Evolutionary conservation across 1,140 invertebrate species (phyloP).

Genomic region (Drosophila tristis): DNA sequence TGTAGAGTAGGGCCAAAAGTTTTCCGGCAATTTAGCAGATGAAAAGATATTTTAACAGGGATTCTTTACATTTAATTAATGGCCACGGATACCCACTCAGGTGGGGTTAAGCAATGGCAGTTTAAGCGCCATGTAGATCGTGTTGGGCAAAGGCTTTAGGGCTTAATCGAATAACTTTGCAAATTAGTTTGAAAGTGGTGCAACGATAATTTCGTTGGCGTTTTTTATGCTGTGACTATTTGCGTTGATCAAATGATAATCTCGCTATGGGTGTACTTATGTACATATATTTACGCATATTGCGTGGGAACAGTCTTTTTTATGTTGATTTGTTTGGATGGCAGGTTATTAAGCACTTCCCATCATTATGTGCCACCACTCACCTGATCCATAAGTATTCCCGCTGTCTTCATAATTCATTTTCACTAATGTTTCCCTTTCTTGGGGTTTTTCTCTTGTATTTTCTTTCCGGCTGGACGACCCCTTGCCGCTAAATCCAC

Average conservation of each 20-base stretch:
- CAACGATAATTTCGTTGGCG: neutral
- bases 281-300: no score
- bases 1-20: conserved; percentile 10
- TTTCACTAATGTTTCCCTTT: conserved; percentile 36
- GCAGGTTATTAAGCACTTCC: conserved; percentile 40
- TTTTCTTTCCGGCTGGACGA: conserved; percentile 43
- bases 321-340: no score
- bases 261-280: no score
- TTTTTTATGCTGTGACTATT: no score
- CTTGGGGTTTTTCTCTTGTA: conserved; percentile 12
- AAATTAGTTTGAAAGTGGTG: neutral
- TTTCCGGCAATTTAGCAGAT: conserved; percentile 53
- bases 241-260: no score
- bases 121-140: conserved; percentile 13
- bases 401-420: conserved; percentile 40
- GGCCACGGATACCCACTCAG: conserved; percentile 22
- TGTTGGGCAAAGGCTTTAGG: neutral
- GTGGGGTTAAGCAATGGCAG: conserved; percentile 31
- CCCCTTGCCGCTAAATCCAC: conserved; percentile 39
- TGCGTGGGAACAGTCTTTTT: no score
- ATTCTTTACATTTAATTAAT: conserved; percentile 64
- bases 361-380: conserved; percentile 10
- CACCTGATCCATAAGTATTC: conserved; percentile 21
- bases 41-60: conserved; percentile 68
- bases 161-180: neutral